Conservation (phyloP, 2,888 invertebrate species). For the Latrodectus hesperus region DNA sequence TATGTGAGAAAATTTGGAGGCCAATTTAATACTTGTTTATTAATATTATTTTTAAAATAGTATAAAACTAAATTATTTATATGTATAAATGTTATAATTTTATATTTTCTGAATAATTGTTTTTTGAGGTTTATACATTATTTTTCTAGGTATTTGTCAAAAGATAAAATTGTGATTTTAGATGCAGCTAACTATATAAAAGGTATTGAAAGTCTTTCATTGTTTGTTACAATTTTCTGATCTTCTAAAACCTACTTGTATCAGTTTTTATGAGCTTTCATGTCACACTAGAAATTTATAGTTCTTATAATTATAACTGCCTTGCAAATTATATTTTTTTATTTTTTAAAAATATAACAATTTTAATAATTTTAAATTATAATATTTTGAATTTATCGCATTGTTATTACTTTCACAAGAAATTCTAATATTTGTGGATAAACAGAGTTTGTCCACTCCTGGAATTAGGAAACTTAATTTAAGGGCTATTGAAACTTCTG, state of each 20-base stretch:
- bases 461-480: too few relatives aligned
- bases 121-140: constrained; percentile 9
- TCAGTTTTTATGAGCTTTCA: not conserved
- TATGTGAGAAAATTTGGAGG: not conserved
- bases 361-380: not conserved
- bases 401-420: too few relatives aligned
- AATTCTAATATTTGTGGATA: too few relatives aligned
- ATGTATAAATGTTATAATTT: not conserved
- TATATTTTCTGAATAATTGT: not conserved
- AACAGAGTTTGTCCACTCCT: too few relatives aligned
- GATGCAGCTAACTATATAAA: constrained; percentile 98
- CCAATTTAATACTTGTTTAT: not conserved
- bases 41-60: not conserved
- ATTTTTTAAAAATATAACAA: too few relatives aligned
- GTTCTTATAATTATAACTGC: not conserved
- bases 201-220: constrained; percentile 77
- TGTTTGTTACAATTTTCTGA: not conserved
- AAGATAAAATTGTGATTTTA: constrained; percentile 88
- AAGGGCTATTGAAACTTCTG: too few relatives aligned
- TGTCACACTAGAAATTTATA: not conserved
- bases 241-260: not conserved
- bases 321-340: not conserved
- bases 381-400: not conserved
- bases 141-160: constrained; percentile 78
- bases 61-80: too few relatives aligned